Percentiles rank a stretch among this genome's conserved stretches.
phyloP scores from a whole-genome alignment of 2,888 invertebrate species.

The Macropis europaea region DNA sequence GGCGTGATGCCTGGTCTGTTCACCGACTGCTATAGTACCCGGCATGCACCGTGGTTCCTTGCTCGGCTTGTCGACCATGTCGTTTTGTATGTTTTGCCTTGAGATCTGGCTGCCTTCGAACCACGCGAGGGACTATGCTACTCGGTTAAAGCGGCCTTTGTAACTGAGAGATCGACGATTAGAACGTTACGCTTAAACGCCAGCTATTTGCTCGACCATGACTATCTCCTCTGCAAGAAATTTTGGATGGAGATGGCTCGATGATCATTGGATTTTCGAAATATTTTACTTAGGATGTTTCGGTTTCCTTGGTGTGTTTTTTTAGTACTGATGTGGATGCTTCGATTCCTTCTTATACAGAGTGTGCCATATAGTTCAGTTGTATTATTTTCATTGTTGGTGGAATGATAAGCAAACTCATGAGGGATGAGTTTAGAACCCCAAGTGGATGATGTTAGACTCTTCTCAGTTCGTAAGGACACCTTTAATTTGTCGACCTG shows the following conservation, averaged over 20 bases:
- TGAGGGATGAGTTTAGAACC: too few species aligned
- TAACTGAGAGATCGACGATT: slow-evolving; percentile 16
- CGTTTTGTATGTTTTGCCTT: slow-evolving; percentile 58
- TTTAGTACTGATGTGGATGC: too few species aligned
- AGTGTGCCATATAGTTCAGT: too few species aligned
- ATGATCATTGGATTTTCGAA: too few species aligned
- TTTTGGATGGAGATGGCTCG: not conserved
- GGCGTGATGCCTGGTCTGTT: slow-evolving; percentile 63
- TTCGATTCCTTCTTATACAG: too few species aligned
- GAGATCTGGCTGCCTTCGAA: slow-evolving; percentile 53
- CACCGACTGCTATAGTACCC: slow-evolving; percentile 57
- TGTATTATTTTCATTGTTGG: too few species aligned
- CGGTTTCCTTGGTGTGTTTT: too few species aligned
- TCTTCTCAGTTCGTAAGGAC: too few species aligned
- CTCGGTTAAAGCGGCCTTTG: slow-evolving; percentile 41
- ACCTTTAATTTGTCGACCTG: too few species aligned
- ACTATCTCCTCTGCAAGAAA: not conserved
- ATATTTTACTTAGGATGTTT: too few species aligned
- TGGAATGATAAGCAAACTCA: too few species aligned
- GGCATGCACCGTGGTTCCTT: slow-evolving; percentile 59
- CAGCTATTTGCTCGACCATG: not conserved
- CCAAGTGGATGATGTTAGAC: too few species aligned
- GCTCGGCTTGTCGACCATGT: slow-evolving; percentile 50
- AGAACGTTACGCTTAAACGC: not conserved
- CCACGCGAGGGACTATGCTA: slow-evolving; percentile 43